Evolutionary conservation across 92 coral and sea anemone species (phyloP), one percentile per base, ranked within the genome.

Genomic region (Paramuricea clavata): DNA sequence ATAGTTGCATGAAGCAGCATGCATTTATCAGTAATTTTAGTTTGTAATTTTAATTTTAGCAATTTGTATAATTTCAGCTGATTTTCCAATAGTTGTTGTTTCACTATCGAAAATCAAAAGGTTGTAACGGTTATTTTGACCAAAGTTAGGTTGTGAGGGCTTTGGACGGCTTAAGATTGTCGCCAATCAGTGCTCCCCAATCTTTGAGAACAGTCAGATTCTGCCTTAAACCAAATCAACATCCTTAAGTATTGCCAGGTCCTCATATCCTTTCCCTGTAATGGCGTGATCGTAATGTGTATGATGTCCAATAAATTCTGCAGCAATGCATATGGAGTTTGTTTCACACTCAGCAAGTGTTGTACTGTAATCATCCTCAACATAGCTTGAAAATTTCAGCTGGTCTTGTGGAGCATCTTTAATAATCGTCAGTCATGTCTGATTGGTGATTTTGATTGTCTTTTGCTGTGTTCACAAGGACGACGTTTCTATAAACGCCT

Each of bases 331-430:
- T 73, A 72, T 64, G 88, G 88, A 73, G 78, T 52, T 34, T 54
- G 49, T 33, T 65, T 54, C 42, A 72, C 69, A 33, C 35, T 84
- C 43, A 9, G 88, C 60, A 35, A 84, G 78, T 13, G 88, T 84
- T 54, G 88, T 74, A 13, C 78, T 47, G 39, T 84, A 82, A 23
- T 84, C 82, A 74, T 74, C 88, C 19, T 74, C 82, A 84, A 84
- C 60, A 33, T 84, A 84, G 27, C 74, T 68, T 32, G 74, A 68
- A 32, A 5, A 68, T n/a, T 68, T 68, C 15, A 64, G 28, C 5
- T 64, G 5, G 74, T 1, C 28, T 68, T 68, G 4, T 68, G 74
- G 74, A 4, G 74, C 74, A 3, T 57, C 65, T 68, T 68, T 68
- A 13, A 68, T n/a, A 1, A 2, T 10, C 44, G 74, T 0, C 42